Evolutionary conservation across 1,140 invertebrate species (phyloP).

Genomic region (Liolophura sinensis): DNA sequence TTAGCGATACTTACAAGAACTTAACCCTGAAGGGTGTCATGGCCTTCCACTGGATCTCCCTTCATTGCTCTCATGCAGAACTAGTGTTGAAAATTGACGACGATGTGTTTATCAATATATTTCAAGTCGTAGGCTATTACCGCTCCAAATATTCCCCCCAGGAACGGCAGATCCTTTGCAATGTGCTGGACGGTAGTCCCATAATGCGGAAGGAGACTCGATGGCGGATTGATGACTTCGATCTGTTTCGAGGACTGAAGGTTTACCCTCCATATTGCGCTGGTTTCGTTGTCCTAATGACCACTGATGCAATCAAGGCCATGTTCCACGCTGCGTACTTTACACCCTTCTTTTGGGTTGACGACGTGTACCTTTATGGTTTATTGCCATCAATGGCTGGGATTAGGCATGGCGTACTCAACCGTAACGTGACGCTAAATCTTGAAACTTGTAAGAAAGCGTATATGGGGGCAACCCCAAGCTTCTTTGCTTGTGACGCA

Average conservation of each 20-base stretch:
- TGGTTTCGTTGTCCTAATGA: conserved; percentile 31
- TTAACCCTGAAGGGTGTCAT: neutral
- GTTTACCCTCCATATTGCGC: conserved; percentile 29
- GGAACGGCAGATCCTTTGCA: conserved; percentile 19
- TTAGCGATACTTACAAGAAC: neutral
- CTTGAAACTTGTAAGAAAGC: too few relatives aligned
- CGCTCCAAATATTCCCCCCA: neutral
- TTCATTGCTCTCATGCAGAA: neutral
- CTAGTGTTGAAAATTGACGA: conserved; percentile 1
- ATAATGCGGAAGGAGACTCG: conserved; percentile 26
- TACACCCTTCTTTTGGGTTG: conserved; percentile 49
- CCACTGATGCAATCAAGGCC: conserved; percentile 44
- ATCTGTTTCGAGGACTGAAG: conserved; percentile 19
- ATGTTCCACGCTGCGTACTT: conserved; percentile 38
- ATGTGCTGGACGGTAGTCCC: conserved; percentile 16
- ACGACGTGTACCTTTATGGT: conserved; percentile 54
- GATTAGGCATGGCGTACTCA: neutral
- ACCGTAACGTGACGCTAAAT: too few relatives aligned
- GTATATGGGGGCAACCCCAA: too few relatives aligned
- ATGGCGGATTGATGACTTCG: conserved; percentile 29
- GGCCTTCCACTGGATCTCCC: neutral
- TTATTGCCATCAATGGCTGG: conserved; percentile 29
- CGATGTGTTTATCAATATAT: conserved; percentile 3
- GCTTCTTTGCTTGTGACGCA: too few relatives aligned
- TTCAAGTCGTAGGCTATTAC: neutral